phyloP scores from a whole-genome alignment of 1,140 invertebrate genomes.

The Potamilus streckersoni region DNA sequence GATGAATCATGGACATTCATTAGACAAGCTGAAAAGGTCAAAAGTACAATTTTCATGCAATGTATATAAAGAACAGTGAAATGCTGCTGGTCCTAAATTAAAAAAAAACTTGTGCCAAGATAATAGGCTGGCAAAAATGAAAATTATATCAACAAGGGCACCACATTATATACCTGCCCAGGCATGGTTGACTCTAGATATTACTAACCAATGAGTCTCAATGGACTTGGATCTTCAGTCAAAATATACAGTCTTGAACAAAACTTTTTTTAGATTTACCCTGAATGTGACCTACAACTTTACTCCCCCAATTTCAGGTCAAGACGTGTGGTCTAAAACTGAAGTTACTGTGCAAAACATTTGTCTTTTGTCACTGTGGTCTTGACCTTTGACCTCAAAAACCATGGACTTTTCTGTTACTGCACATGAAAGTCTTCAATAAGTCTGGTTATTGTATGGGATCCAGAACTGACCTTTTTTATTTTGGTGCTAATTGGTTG shows the following conservation, averaged over 20 bases:
- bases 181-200: too few species aligned
- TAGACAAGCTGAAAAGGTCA: slow-evolving; percentile 77
- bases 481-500: too few species aligned
- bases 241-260: not conserved
- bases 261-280: not conserved
- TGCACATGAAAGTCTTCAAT: too few species aligned
- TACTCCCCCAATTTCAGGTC: not conserved
- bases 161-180: not conserved
- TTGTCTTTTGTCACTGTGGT: too few species aligned
- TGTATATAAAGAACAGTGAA: not conserved
- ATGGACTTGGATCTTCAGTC: not conserved
- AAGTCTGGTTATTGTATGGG: too few species aligned
- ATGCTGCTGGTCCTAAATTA: not conserved
- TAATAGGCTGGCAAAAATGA: not conserved
- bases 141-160: not conserved
- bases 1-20: slow-evolving; percentile 86
- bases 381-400: too few species aligned
- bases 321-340: too few species aligned
- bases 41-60: not conserved
- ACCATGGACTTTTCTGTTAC: too few species aligned
- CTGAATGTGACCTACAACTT: not conserved
- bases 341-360: too few species aligned
- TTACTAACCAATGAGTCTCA: too few species aligned
- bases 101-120: not conserved
- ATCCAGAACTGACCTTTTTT: too few species aligned